Percentiles rank a stretch among this genome's conserved stretches.
These are phyloP conservation scores for Theonella swinhoei DNA, from an alignment of 37 sponge, comb jelly and placozoan genomes.

Conservation along the genomic window DNA sequence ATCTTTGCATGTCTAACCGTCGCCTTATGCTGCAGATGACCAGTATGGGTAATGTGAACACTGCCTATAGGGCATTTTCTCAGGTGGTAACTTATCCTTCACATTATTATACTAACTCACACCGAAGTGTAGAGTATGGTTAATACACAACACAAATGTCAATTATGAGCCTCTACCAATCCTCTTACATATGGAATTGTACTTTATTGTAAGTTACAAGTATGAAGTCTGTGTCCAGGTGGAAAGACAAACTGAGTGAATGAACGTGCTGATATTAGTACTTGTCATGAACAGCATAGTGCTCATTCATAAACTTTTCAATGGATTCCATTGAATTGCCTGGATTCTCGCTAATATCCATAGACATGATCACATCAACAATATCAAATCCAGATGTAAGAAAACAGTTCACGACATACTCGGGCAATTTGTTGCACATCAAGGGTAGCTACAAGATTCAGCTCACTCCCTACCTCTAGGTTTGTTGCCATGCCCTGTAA, in stretches of 20 bases:
- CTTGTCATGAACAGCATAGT: not conserved
- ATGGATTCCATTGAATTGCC: slow-evolving; percentile 25
- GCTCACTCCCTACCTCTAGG: no score
- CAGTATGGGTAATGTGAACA: no score
- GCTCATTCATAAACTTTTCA: slow-evolving; percentile 16
- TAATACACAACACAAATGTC: no score
- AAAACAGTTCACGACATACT: slow-evolving; percentile 25
- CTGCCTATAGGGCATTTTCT: no score
- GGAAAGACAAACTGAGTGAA: not conserved
- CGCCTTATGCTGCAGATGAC: no score
- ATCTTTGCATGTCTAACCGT: no score
- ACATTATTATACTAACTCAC: no score
- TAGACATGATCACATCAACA: slow-evolving; percentile 9
- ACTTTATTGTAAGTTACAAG: not conserved
- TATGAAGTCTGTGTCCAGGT: slow-evolving; percentile 1
- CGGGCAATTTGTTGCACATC: slow-evolving; percentile 17
- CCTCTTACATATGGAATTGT: not conserved
- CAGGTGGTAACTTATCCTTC: no score
- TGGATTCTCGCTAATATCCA: not conserved
- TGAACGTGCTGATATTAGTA: not conserved
- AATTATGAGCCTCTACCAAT: not conserved
- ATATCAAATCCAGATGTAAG: slow-evolving; percentile 33
- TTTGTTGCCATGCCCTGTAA: no score
- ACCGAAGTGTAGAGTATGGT: no score
- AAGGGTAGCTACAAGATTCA: not conserved